Percentiles rank a stretch among this genome's conserved stretches.
These are phyloP conservation scores for Apostichopus leukothele DNA, from an alignment of 53 echinoderm and acorn worm species.

Conservation along the genomic window DNA sequence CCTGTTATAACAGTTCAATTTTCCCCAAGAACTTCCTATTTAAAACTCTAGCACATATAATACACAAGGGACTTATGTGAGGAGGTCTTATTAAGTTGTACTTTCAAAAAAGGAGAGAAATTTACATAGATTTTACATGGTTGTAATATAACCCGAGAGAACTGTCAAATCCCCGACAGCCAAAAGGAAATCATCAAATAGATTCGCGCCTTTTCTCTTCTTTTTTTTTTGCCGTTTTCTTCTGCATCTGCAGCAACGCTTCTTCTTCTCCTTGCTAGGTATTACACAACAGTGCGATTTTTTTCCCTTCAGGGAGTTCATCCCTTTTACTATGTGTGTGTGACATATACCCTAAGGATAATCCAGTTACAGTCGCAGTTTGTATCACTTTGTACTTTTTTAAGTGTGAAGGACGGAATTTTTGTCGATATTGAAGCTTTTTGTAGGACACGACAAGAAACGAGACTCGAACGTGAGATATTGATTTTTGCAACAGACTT, in stretches of 20 bases:
- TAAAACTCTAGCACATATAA: too few species aligned
- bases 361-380: background rate
- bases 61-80: too few species aligned
- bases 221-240: background rate
- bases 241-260: too few species aligned
- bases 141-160: background rate
- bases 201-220: background rate
- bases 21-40: too few species aligned
- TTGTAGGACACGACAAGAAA: background rate
- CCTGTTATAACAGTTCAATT: too few species aligned
- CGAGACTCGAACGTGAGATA: background rate
- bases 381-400: constrained; percentile 9
- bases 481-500: background rate
- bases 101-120: background rate
- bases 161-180: constrained; percentile 5
- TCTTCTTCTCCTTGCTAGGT: background rate
- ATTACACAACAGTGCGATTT: background rate
- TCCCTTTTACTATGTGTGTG: background rate
- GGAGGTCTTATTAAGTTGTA: background rate
- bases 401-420: background rate
- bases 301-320: background rate
- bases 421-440: constrained; percentile 7
- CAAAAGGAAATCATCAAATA: background rate
- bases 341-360: constrained; percentile 6
- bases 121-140: background rate